These are phyloP conservation scores for Augochlorella aurata DNA, from an alignment of 2,888 invertebrate genomes.

Conservation along the genomic window DNA sequence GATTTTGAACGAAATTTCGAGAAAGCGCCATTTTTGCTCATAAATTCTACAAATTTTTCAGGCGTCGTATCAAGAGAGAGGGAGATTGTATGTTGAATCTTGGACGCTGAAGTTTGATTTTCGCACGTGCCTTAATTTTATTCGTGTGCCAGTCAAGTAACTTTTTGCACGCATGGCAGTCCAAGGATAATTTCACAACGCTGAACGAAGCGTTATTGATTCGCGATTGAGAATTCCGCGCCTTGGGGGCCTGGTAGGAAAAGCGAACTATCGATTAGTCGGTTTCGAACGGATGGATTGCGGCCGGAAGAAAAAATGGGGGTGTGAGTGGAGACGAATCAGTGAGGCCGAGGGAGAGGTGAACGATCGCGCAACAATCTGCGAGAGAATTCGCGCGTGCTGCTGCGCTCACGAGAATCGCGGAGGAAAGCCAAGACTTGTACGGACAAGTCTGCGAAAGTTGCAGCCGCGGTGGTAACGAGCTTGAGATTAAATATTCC, in stretches of 20 bases:
- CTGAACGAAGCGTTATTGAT: constrained; percentile 30
- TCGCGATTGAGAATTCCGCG: constrained; percentile 40
- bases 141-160: not conserved
- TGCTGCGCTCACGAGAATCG: not conserved
- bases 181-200: constrained; percentile 7
- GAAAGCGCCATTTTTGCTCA: not conserved
- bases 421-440: not conserved
- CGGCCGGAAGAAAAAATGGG: not conserved
- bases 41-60: not conserved
- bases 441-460: not conserved
- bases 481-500: not conserved
- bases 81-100: not conserved
- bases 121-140: not conserved
- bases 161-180: not conserved
- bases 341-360: not conserved
- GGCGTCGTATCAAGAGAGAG: not conserved
- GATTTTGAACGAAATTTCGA: not conserved
- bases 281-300: constrained; percentile 22
- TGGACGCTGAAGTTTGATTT: not conserved
- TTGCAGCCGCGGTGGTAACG: not conserved
- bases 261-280: constrained; percentile 34
- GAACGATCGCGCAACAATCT: constrained; percentile 20
- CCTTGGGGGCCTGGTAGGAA: constrained; percentile 5
- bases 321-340: constrained; percentile 8
- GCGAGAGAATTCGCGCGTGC: not conserved